A percentile compares a stretch with the other conserved stretches of the same genome.
phyloP scores from a whole-genome alignment of 2,888 invertebrate species.

The Oxyscelio sp. region DNA sequence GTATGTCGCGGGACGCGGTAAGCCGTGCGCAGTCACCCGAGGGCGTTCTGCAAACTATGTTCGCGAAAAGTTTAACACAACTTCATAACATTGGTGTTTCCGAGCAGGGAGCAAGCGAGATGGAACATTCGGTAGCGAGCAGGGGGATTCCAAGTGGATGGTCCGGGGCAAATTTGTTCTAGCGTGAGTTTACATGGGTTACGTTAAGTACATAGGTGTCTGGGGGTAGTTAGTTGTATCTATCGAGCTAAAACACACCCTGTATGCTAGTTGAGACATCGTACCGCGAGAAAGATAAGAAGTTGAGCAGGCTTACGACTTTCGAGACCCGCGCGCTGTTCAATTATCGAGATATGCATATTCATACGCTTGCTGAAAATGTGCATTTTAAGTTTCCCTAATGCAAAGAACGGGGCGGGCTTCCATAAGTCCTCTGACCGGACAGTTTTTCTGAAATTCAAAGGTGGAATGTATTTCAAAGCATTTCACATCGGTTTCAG shows the following conservation, averaged over 20 bases:
- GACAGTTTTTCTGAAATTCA: slow-evolving; percentile 15
- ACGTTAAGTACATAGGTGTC: slow-evolving; percentile 88
- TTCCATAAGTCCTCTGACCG: slow-evolving; percentile 33
- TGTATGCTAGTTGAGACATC: slow-evolving; percentile 75
- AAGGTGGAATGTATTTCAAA: too few relatives aligned
- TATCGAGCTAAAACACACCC: slow-evolving; percentile 76
- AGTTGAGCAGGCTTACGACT: slow-evolving; percentile 70
- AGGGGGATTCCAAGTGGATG: slow-evolving; percentile 81
- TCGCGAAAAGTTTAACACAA: slow-evolving; percentile 88
- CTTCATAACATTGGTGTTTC: slow-evolving; percentile 87
- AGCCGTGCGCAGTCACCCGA: slow-evolving; percentile 83
- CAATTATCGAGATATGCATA: slow-evolving; percentile 71
- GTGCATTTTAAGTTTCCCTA: slow-evolving; percentile 52
- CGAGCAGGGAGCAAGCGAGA: slow-evolving; percentile 61
- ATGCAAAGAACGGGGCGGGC: slow-evolving; percentile 10
- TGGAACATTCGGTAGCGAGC: slow-evolving; percentile 56
- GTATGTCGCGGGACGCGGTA: slow-evolving; percentile 83
- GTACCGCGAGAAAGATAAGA: slow-evolving; percentile 72
- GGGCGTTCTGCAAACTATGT: slow-evolving; percentile 87
- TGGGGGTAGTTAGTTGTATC: slow-evolving; percentile 85
- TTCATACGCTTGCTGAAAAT: slow-evolving; percentile 62
- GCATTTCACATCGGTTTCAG: too few relatives aligned
- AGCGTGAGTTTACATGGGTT: slow-evolving; percentile 89
- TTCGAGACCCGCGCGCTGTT: slow-evolving; percentile 57
- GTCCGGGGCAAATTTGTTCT: slow-evolving; percentile 86